Conservation (phyloP, 2,888 invertebrate species). For the Yponomeuta sedellus region DNA sequence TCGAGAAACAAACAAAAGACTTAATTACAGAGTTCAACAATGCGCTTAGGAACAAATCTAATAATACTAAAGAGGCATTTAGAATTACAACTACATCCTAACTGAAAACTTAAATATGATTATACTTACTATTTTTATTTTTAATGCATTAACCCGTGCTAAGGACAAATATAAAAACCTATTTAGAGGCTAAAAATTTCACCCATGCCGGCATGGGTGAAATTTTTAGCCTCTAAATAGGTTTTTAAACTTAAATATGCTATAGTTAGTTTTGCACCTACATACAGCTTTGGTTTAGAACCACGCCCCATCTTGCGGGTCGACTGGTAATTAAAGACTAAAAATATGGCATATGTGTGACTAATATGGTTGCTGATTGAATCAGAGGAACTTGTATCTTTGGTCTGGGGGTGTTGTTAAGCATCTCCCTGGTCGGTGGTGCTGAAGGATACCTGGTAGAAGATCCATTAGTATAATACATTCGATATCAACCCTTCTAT, state of each 20-base stretch:
- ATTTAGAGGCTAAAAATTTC: no score
- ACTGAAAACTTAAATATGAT: neutral
- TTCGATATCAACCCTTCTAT: no score
- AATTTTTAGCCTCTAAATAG: no score
- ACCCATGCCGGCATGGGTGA: no score
- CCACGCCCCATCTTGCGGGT: neutral
- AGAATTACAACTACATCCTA: constrained; percentile 24
- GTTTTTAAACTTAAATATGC: no score
- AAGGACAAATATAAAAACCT: no score
- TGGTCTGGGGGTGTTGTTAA: constrained; percentile 43
- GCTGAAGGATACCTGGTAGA: constrained; percentile 82
- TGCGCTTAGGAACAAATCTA: constrained; percentile 21
- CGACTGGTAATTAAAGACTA: constrained; percentile 27
- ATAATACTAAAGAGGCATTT: constrained; percentile 33
- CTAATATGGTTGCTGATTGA: constrained; percentile 36
- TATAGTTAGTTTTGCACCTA: constrained; percentile 4
- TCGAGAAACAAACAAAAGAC: constrained; percentile 40
- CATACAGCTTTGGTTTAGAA: neutral
- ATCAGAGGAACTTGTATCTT: constrained; percentile 36
- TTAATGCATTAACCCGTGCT: no score
- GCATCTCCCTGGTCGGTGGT: constrained; percentile 46
- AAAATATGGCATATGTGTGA: constrained; percentile 38
- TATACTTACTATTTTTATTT: no score
- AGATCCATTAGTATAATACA: no score
- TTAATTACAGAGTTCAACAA: constrained; percentile 27